Evolutionary conservation across 2,113 vertebrate genomes (phyloP), one percentile per base, ranked within the genome.

Genomic region (Holacanthus passer): DNA sequence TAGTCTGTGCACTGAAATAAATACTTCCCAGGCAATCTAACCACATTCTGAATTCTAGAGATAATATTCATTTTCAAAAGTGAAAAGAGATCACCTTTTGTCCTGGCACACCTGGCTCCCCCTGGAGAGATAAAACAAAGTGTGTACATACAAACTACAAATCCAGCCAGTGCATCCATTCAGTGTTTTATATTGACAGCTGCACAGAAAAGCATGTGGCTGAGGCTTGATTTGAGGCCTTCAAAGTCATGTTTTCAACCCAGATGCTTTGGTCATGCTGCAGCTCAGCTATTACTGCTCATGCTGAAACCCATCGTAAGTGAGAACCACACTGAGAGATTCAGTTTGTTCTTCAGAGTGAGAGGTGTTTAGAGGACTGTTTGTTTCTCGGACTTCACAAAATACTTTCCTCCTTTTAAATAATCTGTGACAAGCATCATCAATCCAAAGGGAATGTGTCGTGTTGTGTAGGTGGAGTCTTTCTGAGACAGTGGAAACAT

Each of bases 61-160:
- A 19, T 14, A 19, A 50, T 10, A 62, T 32, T 3, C 0, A 24
- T 20, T 45, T 71, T 48, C 3, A 45, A 63, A 79, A 41, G 29
- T 47, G 11, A 85, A 68, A 45, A 73, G 53, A 73, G 7, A 68
- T 79, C 71, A 93, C 89, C 85, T 92, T 91, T 66, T 60, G 86
- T 82, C 92, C 92, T 22, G 90, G 72, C 37, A 81, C 71, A 58
- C 90, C 92, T 29, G 96, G 88, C 8, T 99, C 98, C 90, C 98
- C 98, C 98, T 99, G 81, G 0, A 88, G 75, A 81, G 22, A 88
- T 24, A 72, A 65, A 87, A 48, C 22, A 80, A 37, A 47, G 27
- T 31, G 47, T 63, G 13, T 10, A 55, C n/a, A 77, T 10, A 50
- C 13, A 56, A 31, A 32, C n/a, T n/a, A 20, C 3, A 27, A 39